A percentile compares a stretch with the other conserved stretches of the same genome.
Evolutionary conservation across 2,888 invertebrate genomes (phyloP).

Genomic region (Sminthurinus aureus): DNA sequence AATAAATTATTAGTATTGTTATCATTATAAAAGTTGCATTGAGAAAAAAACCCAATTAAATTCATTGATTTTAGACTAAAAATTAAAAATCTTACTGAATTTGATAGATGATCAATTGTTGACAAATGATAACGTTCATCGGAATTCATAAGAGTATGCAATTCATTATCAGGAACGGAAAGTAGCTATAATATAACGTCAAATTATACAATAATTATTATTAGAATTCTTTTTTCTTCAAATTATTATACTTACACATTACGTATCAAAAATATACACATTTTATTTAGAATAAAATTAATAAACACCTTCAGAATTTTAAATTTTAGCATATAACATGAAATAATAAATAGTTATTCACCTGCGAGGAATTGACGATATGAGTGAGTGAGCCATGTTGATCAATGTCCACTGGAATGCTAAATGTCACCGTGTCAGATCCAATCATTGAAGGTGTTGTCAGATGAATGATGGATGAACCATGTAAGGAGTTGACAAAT

Average conservation of each 20-base stretch:
- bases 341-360: not conserved
- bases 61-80: too few species aligned
- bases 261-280: not conserved
- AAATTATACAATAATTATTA: not conserved
- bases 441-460: conserved; percentile 42
- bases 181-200: conserved; percentile 30
- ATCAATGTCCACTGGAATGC: conserved; percentile 45
- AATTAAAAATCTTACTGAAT: conserved; percentile 34
- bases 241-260: too few species aligned
- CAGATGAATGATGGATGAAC: conserved; percentile 25
- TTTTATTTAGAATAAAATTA: too few species aligned
- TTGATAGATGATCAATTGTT: conserved; percentile 30
- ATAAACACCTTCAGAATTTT: too few species aligned
- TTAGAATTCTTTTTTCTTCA: not conserved
- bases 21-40: too few species aligned
- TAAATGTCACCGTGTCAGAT: conserved; percentile 42
- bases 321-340: not conserved
- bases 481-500: conserved; percentile 15
- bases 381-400: conserved; percentile 39
- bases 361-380: conserved; percentile 33
- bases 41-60: too few species aligned
- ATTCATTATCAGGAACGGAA: conserved; percentile 42
- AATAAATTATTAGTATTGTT: not conserved
- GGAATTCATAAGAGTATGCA: conserved; percentile 39
- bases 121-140: conserved; percentile 43